These are phyloP conservation scores for Brachyopa scutellaris DNA, from an alignment of 2,888 invertebrate species.

Conservation along the genomic window DNA sequence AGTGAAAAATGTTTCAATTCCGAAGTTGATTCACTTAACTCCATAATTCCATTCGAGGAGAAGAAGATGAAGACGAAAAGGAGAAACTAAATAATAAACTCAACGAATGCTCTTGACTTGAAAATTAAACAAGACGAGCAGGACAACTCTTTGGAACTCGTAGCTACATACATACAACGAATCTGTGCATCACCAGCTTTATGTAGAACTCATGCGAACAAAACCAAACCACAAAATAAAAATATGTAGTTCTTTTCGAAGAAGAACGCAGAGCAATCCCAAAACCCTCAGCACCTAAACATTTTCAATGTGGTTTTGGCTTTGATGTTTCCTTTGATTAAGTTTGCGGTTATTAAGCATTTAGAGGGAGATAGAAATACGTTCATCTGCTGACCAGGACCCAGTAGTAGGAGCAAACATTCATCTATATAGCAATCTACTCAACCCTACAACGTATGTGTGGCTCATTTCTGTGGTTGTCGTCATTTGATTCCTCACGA, in stretches of 20 bases:
- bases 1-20: constrained; percentile 24
- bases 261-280: constrained; percentile 13
- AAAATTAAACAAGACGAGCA: constrained; percentile 21
- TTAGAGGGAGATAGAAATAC: neutral
- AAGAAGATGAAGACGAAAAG: neutral
- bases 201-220: neutral
- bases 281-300: constrained; percentile 34
- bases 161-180: neutral
- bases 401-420: constrained; percentile 8
- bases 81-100: constrained; percentile 28
- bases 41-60: neutral
- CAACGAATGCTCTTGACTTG: constrained; percentile 17
- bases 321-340: constrained; percentile 67
- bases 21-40: constrained; percentile 21
- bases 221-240: constrained; percentile 20
- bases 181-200: constrained; percentile 12
- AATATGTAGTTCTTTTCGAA: neutral
- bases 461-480: constrained; percentile 20
- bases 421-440: neutral
- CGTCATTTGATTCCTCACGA: constrained; percentile 35
- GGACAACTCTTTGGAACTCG: neutral
- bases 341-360: constrained; percentile 57
- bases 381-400: too few relatives aligned
- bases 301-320: constrained; percentile 51
- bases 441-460: neutral